A percentile compares a stretch with the other conserved stretches of the same genome.
These are phyloP conservation scores for Pemphredon lugubris DNA, from an alignment of 2,888 invertebrate species.

Conservation along the genomic window DNA sequence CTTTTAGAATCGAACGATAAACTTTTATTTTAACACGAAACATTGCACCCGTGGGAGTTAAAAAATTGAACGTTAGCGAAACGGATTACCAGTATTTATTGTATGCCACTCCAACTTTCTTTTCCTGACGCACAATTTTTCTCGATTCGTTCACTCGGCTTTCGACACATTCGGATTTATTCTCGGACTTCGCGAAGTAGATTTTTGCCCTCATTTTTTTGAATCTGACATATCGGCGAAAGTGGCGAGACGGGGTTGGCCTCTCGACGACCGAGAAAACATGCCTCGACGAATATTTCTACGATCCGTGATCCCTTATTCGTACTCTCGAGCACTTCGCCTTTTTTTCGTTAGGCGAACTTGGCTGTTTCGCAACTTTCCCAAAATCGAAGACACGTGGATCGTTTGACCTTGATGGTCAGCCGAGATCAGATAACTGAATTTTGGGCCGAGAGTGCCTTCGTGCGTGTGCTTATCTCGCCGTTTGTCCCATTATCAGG, in stretches of 20 bases:
- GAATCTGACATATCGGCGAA: not conserved
- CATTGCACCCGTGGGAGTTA: no score
- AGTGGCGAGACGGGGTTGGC: constrained; percentile 5
- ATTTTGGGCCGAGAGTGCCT: constrained; percentile 70
- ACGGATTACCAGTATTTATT: no score
- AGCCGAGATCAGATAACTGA: constrained; percentile 70
- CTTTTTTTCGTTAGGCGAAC: constrained; percentile 39
- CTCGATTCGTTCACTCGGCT: no score
- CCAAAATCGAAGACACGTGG: constrained; percentile 60
- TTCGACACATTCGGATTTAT: not conserved
- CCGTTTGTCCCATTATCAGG: constrained; percentile 68
- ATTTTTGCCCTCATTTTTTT: constrained; percentile 14
- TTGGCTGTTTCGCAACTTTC: constrained; percentile 17
- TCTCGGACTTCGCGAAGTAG: not conserved
- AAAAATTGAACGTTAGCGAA: no score
- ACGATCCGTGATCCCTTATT: constrained; percentile 6
- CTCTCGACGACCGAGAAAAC: constrained; percentile 4
- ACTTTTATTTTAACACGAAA: no score
- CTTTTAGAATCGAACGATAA: no score
- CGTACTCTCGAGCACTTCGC: constrained; percentile 40
- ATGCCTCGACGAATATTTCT: constrained; percentile 34
- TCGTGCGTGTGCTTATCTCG: constrained; percentile 68
- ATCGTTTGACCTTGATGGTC: constrained; percentile 67
- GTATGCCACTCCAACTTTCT: no score
- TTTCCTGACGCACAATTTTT: no score